Percentiles rank a stretch among this genome's conserved stretches.
These are phyloP conservation scores for Epizoanthus stellaris DNA, from an alignment of 92 coral and sea anemone species.

Conservation along the genomic window DNA sequence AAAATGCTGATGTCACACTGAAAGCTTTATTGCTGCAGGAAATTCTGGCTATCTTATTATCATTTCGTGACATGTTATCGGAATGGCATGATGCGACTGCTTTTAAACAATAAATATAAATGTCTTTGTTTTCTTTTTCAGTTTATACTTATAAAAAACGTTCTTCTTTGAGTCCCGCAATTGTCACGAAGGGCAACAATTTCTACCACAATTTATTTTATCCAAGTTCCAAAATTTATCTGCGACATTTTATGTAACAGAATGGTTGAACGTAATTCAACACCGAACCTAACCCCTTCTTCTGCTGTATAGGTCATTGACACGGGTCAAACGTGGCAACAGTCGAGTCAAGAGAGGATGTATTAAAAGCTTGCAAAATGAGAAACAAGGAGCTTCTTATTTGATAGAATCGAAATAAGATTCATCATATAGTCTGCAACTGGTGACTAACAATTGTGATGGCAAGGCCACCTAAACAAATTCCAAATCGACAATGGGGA, in stretches of 20 bases:
- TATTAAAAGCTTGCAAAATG: background rate
- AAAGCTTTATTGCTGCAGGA: background rate
- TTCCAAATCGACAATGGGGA: too few relatives aligned
- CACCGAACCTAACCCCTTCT: background rate
- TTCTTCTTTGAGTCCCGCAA: background rate
- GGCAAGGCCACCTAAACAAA: too few relatives aligned
- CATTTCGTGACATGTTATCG: constrained; percentile 26
- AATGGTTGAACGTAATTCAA: background rate
- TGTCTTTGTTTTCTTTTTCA: background rate
- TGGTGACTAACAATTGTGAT: too few relatives aligned
- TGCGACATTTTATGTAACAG: background rate
- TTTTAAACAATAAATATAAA: background rate
- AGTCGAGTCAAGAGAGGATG: too few relatives aligned
- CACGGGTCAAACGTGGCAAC: constrained; percentile 14
- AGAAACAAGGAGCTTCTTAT: background rate
- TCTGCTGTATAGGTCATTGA: background rate
- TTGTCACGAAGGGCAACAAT: too few relatives aligned
- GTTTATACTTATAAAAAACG: too few relatives aligned
- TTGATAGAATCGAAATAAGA: background rate
- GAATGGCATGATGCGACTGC: background rate
- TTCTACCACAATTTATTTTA: too few relatives aligned
- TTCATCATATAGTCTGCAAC: too few relatives aligned
- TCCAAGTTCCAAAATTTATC: background rate
- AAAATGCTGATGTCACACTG: constrained; percentile 10
- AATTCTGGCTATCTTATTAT: background rate